Evolutionary conservation across 2,888 invertebrate genomes (phyloP), one percentile per base, ranked within the genome.

Genomic region (Melieria omissa): DNA sequence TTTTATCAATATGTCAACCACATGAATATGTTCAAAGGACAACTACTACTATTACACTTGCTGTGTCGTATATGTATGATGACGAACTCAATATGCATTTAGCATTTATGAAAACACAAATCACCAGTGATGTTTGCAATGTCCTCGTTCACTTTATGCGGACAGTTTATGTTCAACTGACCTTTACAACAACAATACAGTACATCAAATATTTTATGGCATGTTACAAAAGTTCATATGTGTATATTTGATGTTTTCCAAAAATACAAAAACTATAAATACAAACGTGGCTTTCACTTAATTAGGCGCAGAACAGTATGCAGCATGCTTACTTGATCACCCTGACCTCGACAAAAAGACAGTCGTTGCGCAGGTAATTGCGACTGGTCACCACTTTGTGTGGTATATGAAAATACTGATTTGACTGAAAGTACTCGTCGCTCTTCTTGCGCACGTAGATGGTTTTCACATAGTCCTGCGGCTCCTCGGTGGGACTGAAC

Each of bases 401-500:
- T 0, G 87, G 85, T 70, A 87, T 86, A 71, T 86, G 84, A 66
- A 87, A 87, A 68, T 83, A 87, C 68, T 86, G 85, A 77, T 86
- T 85, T 61, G 75, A 83, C 71, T 86, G 85, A 45, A 84, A 78
- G 8, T 81, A 83, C 47, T 85, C 88, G 1, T 88, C 88, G 71
- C 82, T 84, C 75, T 88, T 86, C 77, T 88, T 85, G 74, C 89
- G 89, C 4, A 89, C 89, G n/a, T 89, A 88, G 3, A 92, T 88
- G 0, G 88, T 88, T 80, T 92, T 92, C 0, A 90, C 88, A 78
- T 91, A 91, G 83, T 91, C 90, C 86, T 90, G 90, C 0, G 89
- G 58, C 12, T 79, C 80, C 86, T 85, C 10, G 87, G 88, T 54
- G 85, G 87, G 1, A 88, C 88, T 82, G n/a, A 74, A 71, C 70